Percentiles rank a stretch among this genome's conserved stretches.
Conservation (phyloP, 2,888 invertebrate genomes). For the Leptopterna dolabrata region DNA sequence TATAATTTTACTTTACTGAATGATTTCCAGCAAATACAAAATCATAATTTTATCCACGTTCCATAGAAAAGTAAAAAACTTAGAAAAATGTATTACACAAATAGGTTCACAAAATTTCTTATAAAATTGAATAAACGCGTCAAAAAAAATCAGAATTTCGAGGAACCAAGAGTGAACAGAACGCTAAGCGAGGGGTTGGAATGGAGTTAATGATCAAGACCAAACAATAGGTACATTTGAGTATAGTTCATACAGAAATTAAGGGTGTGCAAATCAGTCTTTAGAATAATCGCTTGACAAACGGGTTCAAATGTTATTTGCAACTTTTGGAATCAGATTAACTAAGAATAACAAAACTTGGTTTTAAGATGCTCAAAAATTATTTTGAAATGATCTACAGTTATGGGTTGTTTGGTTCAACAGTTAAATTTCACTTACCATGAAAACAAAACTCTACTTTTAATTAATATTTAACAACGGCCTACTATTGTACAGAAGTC, state of each 20-base stretch:
- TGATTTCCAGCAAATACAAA: neutral
- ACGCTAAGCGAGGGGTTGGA: neutral
- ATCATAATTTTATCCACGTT: neutral
- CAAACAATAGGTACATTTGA: neutral
- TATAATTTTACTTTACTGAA: neutral
- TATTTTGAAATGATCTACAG: neutral
- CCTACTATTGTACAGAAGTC: too few species aligned
- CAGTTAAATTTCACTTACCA: too few species aligned
- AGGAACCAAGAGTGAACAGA: neutral
- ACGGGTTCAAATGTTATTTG: neutral
- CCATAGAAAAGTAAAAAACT: constrained; percentile 1
- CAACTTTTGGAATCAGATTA: neutral
- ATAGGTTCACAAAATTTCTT: neutral
- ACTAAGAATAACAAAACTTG: neutral
- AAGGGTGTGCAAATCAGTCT: constrained; percentile 34
- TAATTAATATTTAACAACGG: too few species aligned
- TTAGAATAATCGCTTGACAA: constrained; percentile 15
- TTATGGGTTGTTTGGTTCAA: too few species aligned
- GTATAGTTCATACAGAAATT: neutral
- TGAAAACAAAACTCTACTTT: too few species aligned
- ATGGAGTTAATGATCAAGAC: neutral
- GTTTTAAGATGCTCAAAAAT: neutral
- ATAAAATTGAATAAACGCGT: neutral
- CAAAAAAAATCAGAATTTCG: neutral
- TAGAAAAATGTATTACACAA: neutral